Conservation (phyloP, 1,140 invertebrate species). For the Brachionus rotundiformis region DNA sequence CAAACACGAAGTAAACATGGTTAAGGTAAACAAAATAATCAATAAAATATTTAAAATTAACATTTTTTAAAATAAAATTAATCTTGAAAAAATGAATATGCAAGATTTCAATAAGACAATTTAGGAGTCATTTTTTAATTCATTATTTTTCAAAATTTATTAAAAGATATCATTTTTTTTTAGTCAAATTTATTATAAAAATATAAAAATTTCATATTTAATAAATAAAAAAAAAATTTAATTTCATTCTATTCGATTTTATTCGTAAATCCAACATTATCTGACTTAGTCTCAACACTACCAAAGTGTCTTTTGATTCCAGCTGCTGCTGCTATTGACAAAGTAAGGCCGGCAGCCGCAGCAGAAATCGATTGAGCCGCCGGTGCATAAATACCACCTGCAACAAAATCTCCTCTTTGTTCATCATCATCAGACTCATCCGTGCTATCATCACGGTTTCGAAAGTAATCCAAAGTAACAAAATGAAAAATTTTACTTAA, state of each 20-base stretch:
- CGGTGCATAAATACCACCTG: conserved; percentile 46
- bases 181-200: too few relatives aligned
- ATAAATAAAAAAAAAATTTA: background rate
- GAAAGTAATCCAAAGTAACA: conserved; percentile 46
- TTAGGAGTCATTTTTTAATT: background rate
- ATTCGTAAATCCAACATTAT: background rate
- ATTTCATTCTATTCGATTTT: too few relatives aligned
- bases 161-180: too few relatives aligned
- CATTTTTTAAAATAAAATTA: background rate
- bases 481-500: conserved; percentile 52
- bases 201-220: too few relatives aligned
- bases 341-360: conserved; percentile 33
- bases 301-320: conserved; percentile 22
- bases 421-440: conserved; percentile 43
- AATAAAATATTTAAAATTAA: background rate
- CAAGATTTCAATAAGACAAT: background rate
- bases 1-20: background rate
- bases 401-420: conserved; percentile 50
- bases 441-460: conserved; percentile 9
- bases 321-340: conserved; percentile 50
- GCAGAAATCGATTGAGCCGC: conserved; percentile 34
- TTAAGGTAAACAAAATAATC: background rate
- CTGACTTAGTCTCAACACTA: background rate
- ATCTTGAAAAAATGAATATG: background rate
- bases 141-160: too few relatives aligned